Evolutionary conservation across 2,888 invertebrate genomes (phyloP), one percentile per base, ranked within the genome.

Genomic region (Polyommatus iphigenia): DNA sequence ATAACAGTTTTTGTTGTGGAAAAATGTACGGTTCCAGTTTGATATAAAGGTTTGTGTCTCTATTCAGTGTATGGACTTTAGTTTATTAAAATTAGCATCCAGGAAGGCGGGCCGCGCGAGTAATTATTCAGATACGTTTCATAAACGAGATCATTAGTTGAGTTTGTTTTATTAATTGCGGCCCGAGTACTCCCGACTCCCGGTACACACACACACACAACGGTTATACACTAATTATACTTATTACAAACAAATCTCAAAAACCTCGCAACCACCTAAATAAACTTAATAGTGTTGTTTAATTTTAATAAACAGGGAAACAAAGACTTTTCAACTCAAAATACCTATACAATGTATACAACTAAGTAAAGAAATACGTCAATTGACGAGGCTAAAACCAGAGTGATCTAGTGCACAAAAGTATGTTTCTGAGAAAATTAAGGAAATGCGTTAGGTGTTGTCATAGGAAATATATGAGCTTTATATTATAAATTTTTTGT

Each of bases 101-200:
- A 75, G 75, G 75, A 50, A 54, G 54, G 75, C 75, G 75, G 29
- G 67, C 67, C 15, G 62, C 46, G 46, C 24, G 46, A 54, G 75
- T 75, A 75, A 75, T 75, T 75, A 75, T 75, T 75, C 75, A 75
- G 75, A 50, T 75, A 75, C 75, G 75, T 75, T 54, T 75, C 75
- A 75, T 75, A 75, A 54, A 75, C 75, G 20, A 75, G 75, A 75
- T 75, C 75, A 75, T 75, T 75, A 75, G 75, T 54, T 54, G 50
- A 75, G 75, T 75, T 54, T 75, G 75, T 75, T 75, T 75, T 75
- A 75, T 75, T 75, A 75, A 75, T 75, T 75, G 75, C 75, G 50
- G 54, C 54, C 24, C 75, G 50, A 54, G 75, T 54, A 75, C 54
- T 75, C 29, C 18, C 50, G 5, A 54, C 54, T 54, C 54, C 18